Base-by-base conservation (phyloP, 2,797 vertebrate species). In the Thripadectes ignobilis region DNA sequence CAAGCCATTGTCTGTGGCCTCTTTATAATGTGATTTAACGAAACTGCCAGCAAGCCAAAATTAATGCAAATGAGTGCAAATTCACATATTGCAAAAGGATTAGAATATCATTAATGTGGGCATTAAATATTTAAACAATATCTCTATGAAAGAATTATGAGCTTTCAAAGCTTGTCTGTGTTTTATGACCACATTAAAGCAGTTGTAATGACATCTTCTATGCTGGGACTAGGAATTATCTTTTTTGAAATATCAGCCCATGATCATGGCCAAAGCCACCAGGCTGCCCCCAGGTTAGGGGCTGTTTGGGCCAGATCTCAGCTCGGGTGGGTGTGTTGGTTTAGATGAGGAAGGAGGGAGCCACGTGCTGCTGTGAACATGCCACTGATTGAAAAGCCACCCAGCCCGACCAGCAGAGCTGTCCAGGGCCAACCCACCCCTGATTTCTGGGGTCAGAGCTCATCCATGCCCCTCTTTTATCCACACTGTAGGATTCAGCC, bases 61-160 rank as follows among this genome's bases (percentile, higher is more conserved):
- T 91, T 57, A 95, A 97, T 97, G 97, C 91, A 96, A 97, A 97
- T 94, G 66, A 92, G 75, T 92, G 89, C 88, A 94, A 95, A 92
- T 93, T 91, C 55, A 69, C 85, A 68, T 72, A 77, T 94, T 95
- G 90, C 80, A 85, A 92, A 96, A 91, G 96, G 95, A 96, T 96
- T 97, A 93, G 92, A 91, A 91, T 94, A 89, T 92, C 92, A 94
- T 97, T 97, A 97, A 93, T 96, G 88, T 74, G 45, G 62, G 75
- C 86, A 95, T 97, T 95, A 98, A 97, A 96, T 95, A 97, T 97
- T 97, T 95, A 97, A 97, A 95, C 93, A 92, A 91, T 96, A 87
- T 95, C 85, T 87, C 86, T 88, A 83, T 88, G 86, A 92, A 96
- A 88, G 92, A 95, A 96, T 89, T 89, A 89, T 74, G 74, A 77